phyloP scores from a whole-genome alignment of 1,140 invertebrate genomes.

The Phymastichus coffea region DNA sequence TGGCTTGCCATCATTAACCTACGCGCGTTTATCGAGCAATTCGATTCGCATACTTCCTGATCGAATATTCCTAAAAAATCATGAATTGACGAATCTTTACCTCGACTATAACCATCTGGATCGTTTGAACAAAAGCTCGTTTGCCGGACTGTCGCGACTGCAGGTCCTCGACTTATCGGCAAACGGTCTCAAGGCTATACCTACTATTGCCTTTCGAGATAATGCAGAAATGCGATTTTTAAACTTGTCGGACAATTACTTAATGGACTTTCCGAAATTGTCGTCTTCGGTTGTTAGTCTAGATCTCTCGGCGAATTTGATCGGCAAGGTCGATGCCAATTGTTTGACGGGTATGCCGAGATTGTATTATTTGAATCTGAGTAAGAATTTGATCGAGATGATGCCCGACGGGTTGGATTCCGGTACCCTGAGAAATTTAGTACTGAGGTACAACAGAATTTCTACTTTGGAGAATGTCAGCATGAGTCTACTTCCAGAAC shows the following conservation, averaged over 20 bases:
- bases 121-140: conserved; percentile 51
- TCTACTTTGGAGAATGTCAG: conserved; percentile 33
- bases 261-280: conserved; percentile 38
- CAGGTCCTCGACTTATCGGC: conserved; percentile 65
- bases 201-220: conserved; percentile 58
- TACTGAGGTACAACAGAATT: conserved; percentile 42
- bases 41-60: conserved; percentile 58
- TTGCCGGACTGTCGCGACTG: conserved; percentile 49
- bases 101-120: conserved; percentile 65
- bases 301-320: conserved; percentile 67
- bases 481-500: conserved; percentile 36
- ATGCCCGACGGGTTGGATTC: conserved; percentile 38
- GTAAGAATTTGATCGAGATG: conserved; percentile 40
- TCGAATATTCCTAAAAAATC: conserved; percentile 63
- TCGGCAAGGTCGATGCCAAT: conserved; percentile 58
- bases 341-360: conserved; percentile 58
- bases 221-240: conserved; percentile 59
- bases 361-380: conserved; percentile 61
- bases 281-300: conserved; percentile 41
- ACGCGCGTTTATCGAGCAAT: conserved; percentile 62
- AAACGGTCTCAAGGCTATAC: conserved; percentile 62
- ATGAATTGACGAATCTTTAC: conserved; percentile 61
- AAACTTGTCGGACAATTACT: conserved; percentile 66
- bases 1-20: conserved; percentile 62
- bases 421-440: conserved; percentile 34